Base-by-base conservation (phyloP, 2,113 vertebrate genomes). In the Stigmatopora nigra region DNA sequence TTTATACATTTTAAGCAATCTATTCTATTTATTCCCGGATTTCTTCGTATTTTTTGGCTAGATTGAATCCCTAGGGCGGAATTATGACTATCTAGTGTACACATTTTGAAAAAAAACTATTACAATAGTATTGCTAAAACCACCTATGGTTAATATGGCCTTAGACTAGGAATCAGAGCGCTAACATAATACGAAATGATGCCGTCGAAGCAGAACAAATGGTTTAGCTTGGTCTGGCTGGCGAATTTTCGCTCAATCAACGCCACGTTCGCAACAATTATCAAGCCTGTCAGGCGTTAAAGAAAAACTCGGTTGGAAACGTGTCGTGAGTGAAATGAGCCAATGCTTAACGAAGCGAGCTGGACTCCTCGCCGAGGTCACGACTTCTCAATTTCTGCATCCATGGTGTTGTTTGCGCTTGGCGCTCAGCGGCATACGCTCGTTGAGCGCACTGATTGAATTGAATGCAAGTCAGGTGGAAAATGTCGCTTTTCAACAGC, bases 251-350 rank as follows among this genome's bases (percentile, higher is more conserved):
- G 44, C 36, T 60, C 69, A 78, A 80, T 78, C 79, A 78, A 86
- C 76, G 71, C 68, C 52, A 74, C 70, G 70, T 72, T 84, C 73
- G 72, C 31, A 48, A 13, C 80, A 79, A 81, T 86, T 84, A 82
- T 68, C 77, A 73, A 70, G 57, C 35, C 7, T 57, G 65, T 3
- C 2, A 53, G 68, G 65, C 31, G 61, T 14, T 19, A 17, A 31
- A 46, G 52, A 25, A 73, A 20, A 60, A 53, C 52, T 1, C 20
- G 15, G 22, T 14, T 56, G 1, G 5, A 56, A 55, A 55, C 35
- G 51, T 57, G 16, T 25, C 65, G 6, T 12, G 19, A 64, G 63
- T 7, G 38, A 17, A 11, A 61, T 51, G 55, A 59, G 69, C 55
- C 61, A 49, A 48, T 64, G 25, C 44, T 55, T 64, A 73, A 22